phyloP scores from a whole-genome alignment of 35 echinoderm and acorn worm species.

The Ophiothrix spiculata region DNA sequence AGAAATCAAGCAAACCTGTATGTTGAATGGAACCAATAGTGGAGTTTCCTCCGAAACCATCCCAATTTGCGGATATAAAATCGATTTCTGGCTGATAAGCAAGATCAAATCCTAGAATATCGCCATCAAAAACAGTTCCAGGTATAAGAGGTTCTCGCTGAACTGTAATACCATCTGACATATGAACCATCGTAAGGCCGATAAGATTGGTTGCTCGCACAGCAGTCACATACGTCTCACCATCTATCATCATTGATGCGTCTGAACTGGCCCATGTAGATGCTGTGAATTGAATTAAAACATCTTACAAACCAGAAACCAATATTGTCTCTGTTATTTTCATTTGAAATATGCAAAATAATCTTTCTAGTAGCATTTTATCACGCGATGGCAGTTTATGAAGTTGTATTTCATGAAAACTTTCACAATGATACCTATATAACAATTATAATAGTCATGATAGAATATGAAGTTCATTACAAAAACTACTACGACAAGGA shows the following conservation, averaged over 20 bases:
- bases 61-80: constrained; percentile 24
- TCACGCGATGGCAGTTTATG: no score
- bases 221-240: constrained; percentile 33
- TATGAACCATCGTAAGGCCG: background rate
- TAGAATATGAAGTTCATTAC: no score
- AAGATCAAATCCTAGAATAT: constrained; percentile 6
- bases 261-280: background rate
- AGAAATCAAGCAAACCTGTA: no score
- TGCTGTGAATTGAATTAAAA: background rate
- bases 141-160: constrained; percentile 39
- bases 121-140: constrained; percentile 43
- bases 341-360: no score
- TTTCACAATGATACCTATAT: no score
- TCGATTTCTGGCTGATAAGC: constrained; percentile 12
- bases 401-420: no score
- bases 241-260: constrained; percentile 23
- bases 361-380: no score
- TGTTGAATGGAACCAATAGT: no score
- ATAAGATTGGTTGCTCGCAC: constrained; percentile 42
- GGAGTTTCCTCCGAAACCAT: constrained; percentile 24
- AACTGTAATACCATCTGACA: constrained; percentile 44
- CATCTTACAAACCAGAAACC: no score
- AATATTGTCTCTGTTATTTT: no score
- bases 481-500: no score
- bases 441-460: no score